Base-by-base conservation (phyloP, 2,888 invertebrate genomes). In the Drosophila ochracea region DNA sequence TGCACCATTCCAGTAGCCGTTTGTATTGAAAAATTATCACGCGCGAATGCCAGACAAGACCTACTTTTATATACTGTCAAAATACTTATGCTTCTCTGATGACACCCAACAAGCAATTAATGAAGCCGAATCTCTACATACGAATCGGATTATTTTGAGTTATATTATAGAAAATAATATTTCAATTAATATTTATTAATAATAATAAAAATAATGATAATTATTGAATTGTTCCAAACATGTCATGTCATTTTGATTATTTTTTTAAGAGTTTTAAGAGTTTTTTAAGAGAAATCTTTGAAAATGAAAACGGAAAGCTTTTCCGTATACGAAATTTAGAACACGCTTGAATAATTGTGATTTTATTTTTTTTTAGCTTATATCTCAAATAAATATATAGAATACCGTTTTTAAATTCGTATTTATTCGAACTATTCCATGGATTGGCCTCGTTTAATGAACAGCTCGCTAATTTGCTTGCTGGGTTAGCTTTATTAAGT, bases 11-110 rank as follows among this genome's bases (percentile, higher is more conserved):
- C 53, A 28, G 47, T 33, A 33, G 41, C 73, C 88, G 76, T 78
- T 88, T 90, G 89, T 89, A 89, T 83, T 83, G 78, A 89, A 83
- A 88, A 61, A 41, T 61, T 78, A 78, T 89, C 74, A 62, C 73
- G 74, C 73, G 68, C 68, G 72, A 72, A 60, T 65, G 64, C 58
- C 78, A 69, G 69, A 53, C 52, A 52, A 55, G 66, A 31, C 57
- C 73, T 55, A 67, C 52, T 61, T 72, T 76, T 76, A 31, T 60
- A 31, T 33, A 63, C 68, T 58, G 39, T 31, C 79, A 33, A 64
- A 28, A 59, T 50, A 53, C 71, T 49, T 47, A 0, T 35, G 25
- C 19, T 16, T 47, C 31, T 43, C 43, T 33, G 52, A 54, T 19
- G 28, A 43, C 11, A 73, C 76, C 78, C 76, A 76, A 28, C 9